Evolutionary conservation across 2,113 vertebrate species (phyloP).

Genomic region (Gnathonemus longibarbis): DNA sequence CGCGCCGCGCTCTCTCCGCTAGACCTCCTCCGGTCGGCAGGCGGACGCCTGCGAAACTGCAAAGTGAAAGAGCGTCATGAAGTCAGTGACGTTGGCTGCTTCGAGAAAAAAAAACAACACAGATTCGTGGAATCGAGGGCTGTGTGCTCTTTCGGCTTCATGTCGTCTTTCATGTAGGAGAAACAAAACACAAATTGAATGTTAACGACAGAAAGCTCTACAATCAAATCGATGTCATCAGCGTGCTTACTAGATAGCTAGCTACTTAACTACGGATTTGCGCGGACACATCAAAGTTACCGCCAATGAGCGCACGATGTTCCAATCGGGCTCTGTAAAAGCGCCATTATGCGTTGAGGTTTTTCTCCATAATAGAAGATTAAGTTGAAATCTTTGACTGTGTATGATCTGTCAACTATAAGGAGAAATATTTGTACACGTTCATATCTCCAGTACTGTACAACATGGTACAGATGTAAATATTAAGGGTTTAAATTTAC

Average conservation of each 20-base stretch:
- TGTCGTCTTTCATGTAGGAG: background rate
- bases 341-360: background rate
- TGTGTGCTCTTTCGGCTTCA: background rate
- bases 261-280: background rate
- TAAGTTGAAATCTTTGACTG: background rate
- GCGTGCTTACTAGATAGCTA: background rate
- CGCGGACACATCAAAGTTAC: background rate
- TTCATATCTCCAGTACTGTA: background rate
- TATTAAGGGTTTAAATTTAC: background rate
- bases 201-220: background rate
- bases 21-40: background rate
- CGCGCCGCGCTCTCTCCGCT: background rate
- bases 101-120: background rate
- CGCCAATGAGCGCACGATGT: background rate
- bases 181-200: background rate
- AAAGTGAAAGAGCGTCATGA: slow-evolving; percentile 32
- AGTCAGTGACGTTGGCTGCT: slow-evolving; percentile 31
- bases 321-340: background rate
- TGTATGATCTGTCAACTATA: background rate
- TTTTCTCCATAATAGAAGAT: background rate
- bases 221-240: no score
- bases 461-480: background rate
- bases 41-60: slow-evolving; percentile 26
- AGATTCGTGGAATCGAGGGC: background rate
- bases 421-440: background rate